Conservation (phyloP, 2,888 invertebrate genomes). For the Leptopilina drosophilae region DNA sequence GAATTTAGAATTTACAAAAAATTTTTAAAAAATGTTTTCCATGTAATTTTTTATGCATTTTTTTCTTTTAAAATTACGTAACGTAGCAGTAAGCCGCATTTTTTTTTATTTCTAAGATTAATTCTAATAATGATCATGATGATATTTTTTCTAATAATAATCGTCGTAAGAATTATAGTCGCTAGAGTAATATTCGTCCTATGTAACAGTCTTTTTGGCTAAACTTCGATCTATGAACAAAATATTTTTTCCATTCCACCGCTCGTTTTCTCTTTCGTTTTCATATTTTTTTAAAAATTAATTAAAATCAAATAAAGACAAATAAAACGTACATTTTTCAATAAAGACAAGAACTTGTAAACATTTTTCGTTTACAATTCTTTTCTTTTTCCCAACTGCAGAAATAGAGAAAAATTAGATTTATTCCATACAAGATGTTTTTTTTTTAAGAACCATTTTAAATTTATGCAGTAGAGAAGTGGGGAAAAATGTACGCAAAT, state of each 20-base stretch:
- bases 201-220: conserved; percentile 75
- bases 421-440: conserved; percentile 50
- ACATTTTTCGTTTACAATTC: conserved; percentile 41
- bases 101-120: conserved; percentile 57
- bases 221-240: conserved; percentile 72
- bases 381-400: conserved; percentile 47
- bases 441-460: conserved; percentile 36
- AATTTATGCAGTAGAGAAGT: background rate
- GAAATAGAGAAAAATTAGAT: conserved; percentile 60
- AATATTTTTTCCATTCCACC: conserved; percentile 63
- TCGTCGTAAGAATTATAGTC: conserved; percentile 66
- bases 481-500: no score
- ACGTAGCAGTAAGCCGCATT: conserved; percentile 50
- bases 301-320: background rate
- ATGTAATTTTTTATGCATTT: conserved; percentile 37
- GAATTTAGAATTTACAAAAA: no score
- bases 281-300: conserved; percentile 17
- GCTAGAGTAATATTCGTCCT: conserved; percentile 72
- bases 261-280: conserved; percentile 42
- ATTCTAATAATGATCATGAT: conserved; percentile 63
- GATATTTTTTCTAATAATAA: conserved; percentile 62
- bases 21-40: background rate
- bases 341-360: conserved; percentile 29
- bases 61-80: conserved; percentile 53
- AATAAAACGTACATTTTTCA: background rate